phyloP scores from a whole-genome alignment of 2,113 vertebrate species.

The Numida meleagris region DNA sequence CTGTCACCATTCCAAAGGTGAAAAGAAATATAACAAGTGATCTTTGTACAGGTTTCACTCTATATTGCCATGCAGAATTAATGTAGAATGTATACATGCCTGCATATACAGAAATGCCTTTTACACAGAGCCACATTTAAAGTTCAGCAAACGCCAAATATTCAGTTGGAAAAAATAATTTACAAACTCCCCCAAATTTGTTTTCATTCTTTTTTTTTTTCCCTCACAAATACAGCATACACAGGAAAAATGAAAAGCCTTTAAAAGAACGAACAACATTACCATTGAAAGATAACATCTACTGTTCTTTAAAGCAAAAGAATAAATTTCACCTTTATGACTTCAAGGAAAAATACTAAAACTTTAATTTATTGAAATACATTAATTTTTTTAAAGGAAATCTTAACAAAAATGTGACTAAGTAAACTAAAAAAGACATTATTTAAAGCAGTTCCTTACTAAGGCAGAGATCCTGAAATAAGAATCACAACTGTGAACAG shows the following conservation, averaged over 20 bases:
- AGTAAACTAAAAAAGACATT: not conserved
- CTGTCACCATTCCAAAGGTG: not conserved
- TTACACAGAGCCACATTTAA: not conserved
- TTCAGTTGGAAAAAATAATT: not conserved
- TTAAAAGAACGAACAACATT: not conserved
- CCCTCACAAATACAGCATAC: not conserved
- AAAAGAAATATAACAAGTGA: not conserved
- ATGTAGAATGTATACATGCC: slow-evolving; percentile 61
- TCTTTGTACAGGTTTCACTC: slow-evolving; percentile 22
- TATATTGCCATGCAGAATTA: not conserved
- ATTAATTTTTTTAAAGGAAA: not conserved
- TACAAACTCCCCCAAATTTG: not conserved
- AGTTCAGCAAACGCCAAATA: not conserved
- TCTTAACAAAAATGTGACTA: not conserved
- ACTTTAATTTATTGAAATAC: not conserved
- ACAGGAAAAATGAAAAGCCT: not conserved
- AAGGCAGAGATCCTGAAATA: not conserved
- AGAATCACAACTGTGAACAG: not conserved
- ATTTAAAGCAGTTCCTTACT: not conserved
- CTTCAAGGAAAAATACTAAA: not conserved
- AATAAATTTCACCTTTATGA: not conserved
- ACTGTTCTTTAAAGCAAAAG: not conserved
- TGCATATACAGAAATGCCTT: slow-evolving; percentile 28
- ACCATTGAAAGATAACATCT: not conserved
- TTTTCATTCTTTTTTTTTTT: not conserved